Conservation (phyloP, 1,140 invertebrate genomes). For the Bemisia tabaci region DNA sequence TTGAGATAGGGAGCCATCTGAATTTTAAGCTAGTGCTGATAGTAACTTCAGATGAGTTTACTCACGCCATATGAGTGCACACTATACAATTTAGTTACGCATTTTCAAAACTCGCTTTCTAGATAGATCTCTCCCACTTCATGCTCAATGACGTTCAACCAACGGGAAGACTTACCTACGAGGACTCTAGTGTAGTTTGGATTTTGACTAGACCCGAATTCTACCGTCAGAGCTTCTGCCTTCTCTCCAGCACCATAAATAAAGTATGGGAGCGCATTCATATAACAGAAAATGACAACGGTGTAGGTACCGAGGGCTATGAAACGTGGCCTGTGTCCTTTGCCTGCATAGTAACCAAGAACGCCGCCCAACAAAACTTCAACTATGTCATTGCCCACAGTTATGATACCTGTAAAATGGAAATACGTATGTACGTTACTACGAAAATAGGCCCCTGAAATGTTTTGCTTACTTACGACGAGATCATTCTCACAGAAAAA, state of each 20-base stretch:
- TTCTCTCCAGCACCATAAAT: constrained; percentile 56
- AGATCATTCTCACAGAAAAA: background rate
- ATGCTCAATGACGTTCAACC: background rate
- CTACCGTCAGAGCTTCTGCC: constrained; percentile 45
- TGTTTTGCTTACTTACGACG: background rate
- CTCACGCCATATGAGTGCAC: no score
- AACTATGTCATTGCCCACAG: constrained; percentile 51
- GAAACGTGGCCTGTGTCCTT: constrained; percentile 53
- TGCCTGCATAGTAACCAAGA: constrained; percentile 50
- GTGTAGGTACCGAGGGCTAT: constrained; percentile 53
- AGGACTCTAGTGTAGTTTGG: constrained; percentile 2
- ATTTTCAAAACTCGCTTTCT: no score
- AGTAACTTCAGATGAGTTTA: no score
- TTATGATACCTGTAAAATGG: constrained; percentile 43
- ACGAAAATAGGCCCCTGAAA: background rate
- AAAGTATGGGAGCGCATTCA: constrained; percentile 55
- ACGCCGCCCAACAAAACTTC: constrained; percentile 41
- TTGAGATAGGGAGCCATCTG: no score
- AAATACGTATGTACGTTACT: background rate
- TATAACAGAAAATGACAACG: constrained; percentile 50
- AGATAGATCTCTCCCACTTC: no score
- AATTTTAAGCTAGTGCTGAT: no score
- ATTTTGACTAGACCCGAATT: constrained; percentile 39
- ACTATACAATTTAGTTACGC: no score
- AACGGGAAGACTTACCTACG: background rate